These are phyloP conservation scores for Drosophila borealis DNA, from an alignment of 2,888 invertebrate genomes.

Conservation along the genomic window DNA sequence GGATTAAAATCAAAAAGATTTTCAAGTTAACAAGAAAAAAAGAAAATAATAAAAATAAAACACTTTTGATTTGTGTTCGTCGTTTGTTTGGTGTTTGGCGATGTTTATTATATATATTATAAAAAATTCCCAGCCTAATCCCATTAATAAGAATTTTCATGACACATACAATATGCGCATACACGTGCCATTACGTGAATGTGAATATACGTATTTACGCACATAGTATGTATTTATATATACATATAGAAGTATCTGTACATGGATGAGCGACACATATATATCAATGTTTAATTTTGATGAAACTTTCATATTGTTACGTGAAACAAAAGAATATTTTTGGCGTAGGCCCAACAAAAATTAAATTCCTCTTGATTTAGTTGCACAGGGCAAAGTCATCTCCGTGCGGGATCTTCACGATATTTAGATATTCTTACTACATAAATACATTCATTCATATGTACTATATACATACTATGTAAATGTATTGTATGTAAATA, in stretches of 20 bases:
- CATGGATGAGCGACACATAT: conserved; percentile 30
- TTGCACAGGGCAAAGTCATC: conserved; percentile 55
- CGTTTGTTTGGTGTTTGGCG: conserved; percentile 12
- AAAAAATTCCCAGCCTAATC: conserved; percentile 54
- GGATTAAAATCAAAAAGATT: too few relatives aligned
- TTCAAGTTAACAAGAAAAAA: too few relatives aligned
- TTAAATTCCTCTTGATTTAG: conserved; percentile 63
- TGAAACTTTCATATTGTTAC: conserved; percentile 65
- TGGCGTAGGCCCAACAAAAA: conserved; percentile 59
- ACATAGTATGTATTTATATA: background rate
- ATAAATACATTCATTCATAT: conserved; percentile 12
- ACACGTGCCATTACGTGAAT: conserved; percentile 35
- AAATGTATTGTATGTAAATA: conserved; percentile 9
- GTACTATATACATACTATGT: conserved; percentile 3
- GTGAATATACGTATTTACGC: conserved; percentile 23
- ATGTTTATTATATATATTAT: conserved; percentile 27
- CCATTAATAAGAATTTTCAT: conserved; percentile 47
- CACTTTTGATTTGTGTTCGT: conserved; percentile 4
- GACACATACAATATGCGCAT: conserved; percentile 8
- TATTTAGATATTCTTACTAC: conserved; percentile 51
- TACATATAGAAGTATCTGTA: conserved; percentile 8
- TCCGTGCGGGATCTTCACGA: conserved; percentile 37
- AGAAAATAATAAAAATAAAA: background rate
- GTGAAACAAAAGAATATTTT: conserved; percentile 62
- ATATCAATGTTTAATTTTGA: conserved; percentile 55